These are phyloP conservation scores for Bujurquina vittata DNA, from an alignment of 2,113 vertebrate species.

Conservation along the genomic window DNA sequence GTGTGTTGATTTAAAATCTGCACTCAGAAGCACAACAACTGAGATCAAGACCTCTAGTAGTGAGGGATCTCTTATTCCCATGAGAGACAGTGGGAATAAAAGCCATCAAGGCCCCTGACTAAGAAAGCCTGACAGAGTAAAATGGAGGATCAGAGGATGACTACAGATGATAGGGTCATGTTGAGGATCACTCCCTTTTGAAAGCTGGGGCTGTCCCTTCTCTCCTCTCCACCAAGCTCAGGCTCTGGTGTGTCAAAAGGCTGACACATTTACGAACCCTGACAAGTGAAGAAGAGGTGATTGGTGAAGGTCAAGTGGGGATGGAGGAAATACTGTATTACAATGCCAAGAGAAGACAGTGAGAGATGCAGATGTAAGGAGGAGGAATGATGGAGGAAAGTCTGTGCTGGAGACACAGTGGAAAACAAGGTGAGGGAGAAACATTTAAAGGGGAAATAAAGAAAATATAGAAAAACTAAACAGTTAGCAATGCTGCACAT, in stretches of 20 bases:
- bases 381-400: background rate
- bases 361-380: background rate
- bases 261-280: slow-evolving; percentile 34
- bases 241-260: slow-evolving; percentile 42
- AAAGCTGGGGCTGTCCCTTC: slow-evolving; percentile 53
- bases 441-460: no score
- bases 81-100: slow-evolving; percentile 39
- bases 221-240: slow-evolving; percentile 12
- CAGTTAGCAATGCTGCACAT: background rate
- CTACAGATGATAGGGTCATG: slow-evolving; percentile 56
- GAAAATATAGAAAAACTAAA: background rate
- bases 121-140: slow-evolving; percentile 51
- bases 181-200: slow-evolving; percentile 63
- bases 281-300: slow-evolving; percentile 40
- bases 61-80: slow-evolving; percentile 29
- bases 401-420: accelerated
- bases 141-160: slow-evolving; percentile 49
- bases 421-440: background rate
- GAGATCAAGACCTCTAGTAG: slow-evolving; percentile 33
- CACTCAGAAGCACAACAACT: background rate
- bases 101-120: slow-evolving; percentile 30
- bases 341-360: background rate
- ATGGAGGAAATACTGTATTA: slow-evolving; percentile 3
- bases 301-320: slow-evolving; percentile 30
- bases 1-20: slow-evolving; percentile 34